These are phyloP conservation scores for Diadophis punctatus DNA, from an alignment of 2,113 vertebrate species.

Conservation along the genomic window DNA sequence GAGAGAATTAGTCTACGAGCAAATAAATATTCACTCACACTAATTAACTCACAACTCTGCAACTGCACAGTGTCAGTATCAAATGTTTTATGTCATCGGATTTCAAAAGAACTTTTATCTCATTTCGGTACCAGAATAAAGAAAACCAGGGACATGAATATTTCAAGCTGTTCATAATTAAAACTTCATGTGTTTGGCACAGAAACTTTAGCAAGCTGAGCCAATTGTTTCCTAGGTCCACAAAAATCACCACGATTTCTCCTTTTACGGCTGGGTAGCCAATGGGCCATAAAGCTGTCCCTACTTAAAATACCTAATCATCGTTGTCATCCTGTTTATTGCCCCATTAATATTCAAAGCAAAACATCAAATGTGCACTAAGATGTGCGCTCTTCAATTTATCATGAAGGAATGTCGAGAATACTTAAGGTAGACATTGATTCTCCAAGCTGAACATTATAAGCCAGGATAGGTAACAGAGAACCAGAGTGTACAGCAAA, in stretches of 20 bases:
- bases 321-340: not conserved
- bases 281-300: slow-evolving; percentile 18
- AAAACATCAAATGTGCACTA: slow-evolving; percentile 16
- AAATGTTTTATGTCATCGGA: slow-evolving; percentile 63
- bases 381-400: not conserved
- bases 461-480: not conserved
- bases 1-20: slow-evolving; percentile 36
- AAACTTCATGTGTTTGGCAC: slow-evolving; percentile 69
- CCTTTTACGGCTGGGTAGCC: slow-evolving; percentile 52
- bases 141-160: slow-evolving; percentile 63
- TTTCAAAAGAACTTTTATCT: slow-evolving; percentile 72
- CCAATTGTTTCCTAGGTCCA: slow-evolving; percentile 50
- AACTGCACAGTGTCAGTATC: slow-evolving; percentile 51
- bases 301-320: slow-evolving; percentile 24
- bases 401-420: not conserved
- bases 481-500: not conserved
- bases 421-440: not conserved
- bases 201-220: slow-evolving; percentile 42
- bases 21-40: slow-evolving; percentile 58
- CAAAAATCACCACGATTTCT: not conserved
- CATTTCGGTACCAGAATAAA: slow-evolving; percentile 57
- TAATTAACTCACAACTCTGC: slow-evolving; percentile 61
- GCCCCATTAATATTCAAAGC: slow-evolving; percentile 42
- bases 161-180: slow-evolving; percentile 70
- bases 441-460: not conserved